Percentiles rank a stretch among this genome's conserved stretches.
These are phyloP conservation scores for Rhegmatorhina hoffmannsi DNA, from an alignment of 2,113 vertebrate genomes.

Conservation along the genomic window DNA sequence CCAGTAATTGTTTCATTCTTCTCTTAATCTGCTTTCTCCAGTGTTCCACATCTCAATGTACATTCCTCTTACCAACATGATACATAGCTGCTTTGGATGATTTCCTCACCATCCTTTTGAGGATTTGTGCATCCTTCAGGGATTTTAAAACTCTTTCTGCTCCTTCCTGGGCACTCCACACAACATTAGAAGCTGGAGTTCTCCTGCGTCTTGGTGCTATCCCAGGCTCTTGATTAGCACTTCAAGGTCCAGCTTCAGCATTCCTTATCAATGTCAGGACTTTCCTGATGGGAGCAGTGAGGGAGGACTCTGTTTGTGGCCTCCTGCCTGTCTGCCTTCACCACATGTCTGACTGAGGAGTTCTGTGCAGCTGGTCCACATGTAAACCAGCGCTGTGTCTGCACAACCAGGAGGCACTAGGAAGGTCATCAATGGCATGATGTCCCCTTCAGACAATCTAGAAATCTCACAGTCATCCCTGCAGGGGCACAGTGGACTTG, in stretches of 20 bases:
- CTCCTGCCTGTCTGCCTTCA: background rate
- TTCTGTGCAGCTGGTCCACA: background rate
- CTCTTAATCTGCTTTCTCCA: background rate
- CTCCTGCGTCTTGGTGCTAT: background rate
- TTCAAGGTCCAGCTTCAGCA: background rate
- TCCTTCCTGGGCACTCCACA: background rate
- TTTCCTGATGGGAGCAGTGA: background rate
- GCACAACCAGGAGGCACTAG: background rate
- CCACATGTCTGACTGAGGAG: background rate
- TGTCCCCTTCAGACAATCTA: background rate
- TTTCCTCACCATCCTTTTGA: background rate
- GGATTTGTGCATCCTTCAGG: background rate
- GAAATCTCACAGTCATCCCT: background rate
- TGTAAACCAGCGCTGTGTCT: background rate
- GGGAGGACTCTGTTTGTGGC: background rate
- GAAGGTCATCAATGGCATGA: background rate
- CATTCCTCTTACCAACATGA: background rate
- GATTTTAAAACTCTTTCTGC: background rate
- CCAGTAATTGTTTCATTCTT: background rate
- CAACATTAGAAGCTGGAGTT: background rate
- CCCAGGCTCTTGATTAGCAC: background rate
- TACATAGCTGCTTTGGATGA: background rate
- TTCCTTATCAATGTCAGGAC: background rate
- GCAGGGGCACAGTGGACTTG: fast-evolving
- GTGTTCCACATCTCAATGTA: background rate